Percentiles rank a stretch among this genome's conserved stretches.
Conservation (phyloP, 53 echinoderm and acorn worm genomes). For the Stichopus horrens region DNA sequence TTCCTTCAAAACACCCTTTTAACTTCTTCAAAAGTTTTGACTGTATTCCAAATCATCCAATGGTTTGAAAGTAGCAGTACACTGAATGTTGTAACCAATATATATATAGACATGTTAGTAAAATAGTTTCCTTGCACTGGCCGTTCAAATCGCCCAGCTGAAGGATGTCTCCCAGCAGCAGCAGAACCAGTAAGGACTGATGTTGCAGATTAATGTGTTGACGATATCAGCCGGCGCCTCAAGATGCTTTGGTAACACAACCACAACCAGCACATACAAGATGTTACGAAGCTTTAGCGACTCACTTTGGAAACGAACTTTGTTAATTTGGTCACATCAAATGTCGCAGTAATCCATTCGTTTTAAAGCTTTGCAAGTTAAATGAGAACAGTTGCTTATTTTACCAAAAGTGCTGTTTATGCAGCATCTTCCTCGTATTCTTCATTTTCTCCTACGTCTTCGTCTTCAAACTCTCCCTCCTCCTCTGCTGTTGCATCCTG, state of each 20-base stretch:
- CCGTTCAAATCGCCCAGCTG: no score
- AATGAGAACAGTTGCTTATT: neutral
- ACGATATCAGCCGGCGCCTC: no score
- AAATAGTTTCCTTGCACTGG: no score
- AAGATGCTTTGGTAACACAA: no score
- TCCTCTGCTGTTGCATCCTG: slow-evolving; percentile 89
- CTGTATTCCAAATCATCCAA: neutral
- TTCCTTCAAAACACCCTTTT: neutral
- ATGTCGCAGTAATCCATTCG: neutral
- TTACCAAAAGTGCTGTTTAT: neutral
- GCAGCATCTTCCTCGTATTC: neutral
- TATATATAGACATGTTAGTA: neutral
- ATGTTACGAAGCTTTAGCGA: no score
- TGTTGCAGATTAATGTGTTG: no score
- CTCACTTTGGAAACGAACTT: no score
- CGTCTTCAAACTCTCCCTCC: slow-evolving; percentile 79
- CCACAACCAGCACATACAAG: no score
- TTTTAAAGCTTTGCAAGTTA: neutral
- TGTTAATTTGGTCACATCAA: neutral
- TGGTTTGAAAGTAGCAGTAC: neutral
- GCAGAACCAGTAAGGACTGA: no score
- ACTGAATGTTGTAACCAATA: neutral
- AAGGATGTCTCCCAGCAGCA: no score
- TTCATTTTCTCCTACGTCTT: slow-evolving; percentile 12
- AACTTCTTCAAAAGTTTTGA: neutral